phyloP scores from a whole-genome alignment of 2,888 invertebrate genomes.

The Tinea trinotella region DNA sequence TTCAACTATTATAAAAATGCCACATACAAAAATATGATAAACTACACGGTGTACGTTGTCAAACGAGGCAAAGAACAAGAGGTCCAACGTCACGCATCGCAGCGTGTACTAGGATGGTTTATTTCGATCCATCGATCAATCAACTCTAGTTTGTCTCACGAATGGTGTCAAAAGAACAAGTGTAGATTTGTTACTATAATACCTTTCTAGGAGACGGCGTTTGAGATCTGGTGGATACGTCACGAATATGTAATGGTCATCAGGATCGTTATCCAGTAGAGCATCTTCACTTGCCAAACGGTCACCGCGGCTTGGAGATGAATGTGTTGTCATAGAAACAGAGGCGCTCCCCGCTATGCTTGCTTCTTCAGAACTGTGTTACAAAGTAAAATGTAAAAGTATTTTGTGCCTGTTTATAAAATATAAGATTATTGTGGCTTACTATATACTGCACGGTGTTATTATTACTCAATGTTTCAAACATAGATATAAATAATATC shows the following conservation, averaged over 20 bases:
- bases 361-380: conserved; percentile 77
- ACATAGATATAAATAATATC: no score
- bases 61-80: no score
- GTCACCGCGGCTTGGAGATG: conserved; percentile 74
- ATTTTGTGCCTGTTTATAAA: no score
- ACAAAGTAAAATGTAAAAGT: background rate
- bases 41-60: no score
- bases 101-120: no score
- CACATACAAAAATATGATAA: no score
- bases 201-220: conserved; percentile 86
- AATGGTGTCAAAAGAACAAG: conserved; percentile 52
- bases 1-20: no score
- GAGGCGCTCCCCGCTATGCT: conserved; percentile 77
- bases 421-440: no score
- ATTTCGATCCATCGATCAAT: no score
- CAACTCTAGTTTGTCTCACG: conserved; percentile 41
- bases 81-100: no score
- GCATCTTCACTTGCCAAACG: conserved; percentile 55
- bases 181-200: conserved; percentile 52
- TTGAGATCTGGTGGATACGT: conserved; percentile 91
- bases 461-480: no score
- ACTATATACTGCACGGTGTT: no score
- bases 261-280: conserved; percentile 49
- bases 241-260: conserved; percentile 89
- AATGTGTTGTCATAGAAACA: conserved; percentile 77